Evolutionary conservation across 2,797 vertebrate genomes (phyloP).

Genomic region (Melanotaenia parkinsoni): DNA sequence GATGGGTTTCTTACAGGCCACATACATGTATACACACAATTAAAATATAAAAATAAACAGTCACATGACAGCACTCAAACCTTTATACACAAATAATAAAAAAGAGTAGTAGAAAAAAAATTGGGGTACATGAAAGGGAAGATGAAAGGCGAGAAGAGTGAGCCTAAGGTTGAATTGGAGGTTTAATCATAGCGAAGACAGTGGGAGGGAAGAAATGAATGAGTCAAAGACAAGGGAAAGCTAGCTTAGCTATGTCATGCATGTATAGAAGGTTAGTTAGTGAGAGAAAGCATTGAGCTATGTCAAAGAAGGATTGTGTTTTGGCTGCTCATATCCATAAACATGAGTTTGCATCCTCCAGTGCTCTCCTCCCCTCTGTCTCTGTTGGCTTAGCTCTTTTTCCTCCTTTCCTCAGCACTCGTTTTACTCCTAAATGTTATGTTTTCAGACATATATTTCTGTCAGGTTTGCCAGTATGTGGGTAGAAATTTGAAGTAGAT

Average conservation of each 20-base stretch:
- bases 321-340: slow-evolving; percentile 71
- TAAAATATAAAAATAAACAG: not conserved
- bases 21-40: not conserved
- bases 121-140: not conserved
- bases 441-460: not conserved
- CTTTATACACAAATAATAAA: slow-evolving; percentile 3
- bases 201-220: slow-evolving; percentile 30
- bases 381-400: slow-evolving; percentile 1
- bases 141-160: slow-evolving; percentile 2
- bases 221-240: slow-evolving; percentile 36
- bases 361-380: slow-evolving; percentile 5
- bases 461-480: not conserved
- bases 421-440: not conserved
- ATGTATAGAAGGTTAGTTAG: slow-evolving; percentile 43
- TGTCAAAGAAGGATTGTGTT: slow-evolving; percentile 73
- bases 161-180: slow-evolving; percentile 16
- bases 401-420: not conserved
- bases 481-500: not conserved
- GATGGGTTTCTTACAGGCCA: not conserved
- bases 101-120: not conserved
- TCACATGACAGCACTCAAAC: slow-evolving; percentile 2
- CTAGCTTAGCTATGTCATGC: slow-evolving; percentile 55
- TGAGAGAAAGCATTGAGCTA: slow-evolving; percentile 44
- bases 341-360: slow-evolving; percentile 64
- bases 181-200: slow-evolving; percentile 31